Percentiles rank a stretch among this genome's conserved stretches.
phyloP scores from a whole-genome alignment of 2,113 vertebrate genomes.

The Muscicapa adusta region DNA sequence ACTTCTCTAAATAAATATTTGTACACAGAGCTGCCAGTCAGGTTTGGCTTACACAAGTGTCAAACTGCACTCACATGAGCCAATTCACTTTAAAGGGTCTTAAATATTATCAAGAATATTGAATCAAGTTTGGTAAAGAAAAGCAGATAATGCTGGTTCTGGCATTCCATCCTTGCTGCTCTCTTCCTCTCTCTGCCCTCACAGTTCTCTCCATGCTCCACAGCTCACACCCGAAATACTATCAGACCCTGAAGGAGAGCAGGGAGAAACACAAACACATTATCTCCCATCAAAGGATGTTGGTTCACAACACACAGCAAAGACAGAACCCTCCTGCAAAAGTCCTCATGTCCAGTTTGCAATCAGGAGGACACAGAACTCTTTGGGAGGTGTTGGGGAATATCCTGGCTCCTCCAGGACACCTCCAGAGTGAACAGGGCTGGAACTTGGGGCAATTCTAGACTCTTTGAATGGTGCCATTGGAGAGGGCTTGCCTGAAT shows the following conservation, averaged over 20 bases:
- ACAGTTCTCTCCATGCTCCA: neutral
- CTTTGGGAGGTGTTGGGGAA: neutral
- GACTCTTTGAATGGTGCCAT: neutral
- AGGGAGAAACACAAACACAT: neutral
- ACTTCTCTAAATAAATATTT: neutral
- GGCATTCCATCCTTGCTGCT: neutral
- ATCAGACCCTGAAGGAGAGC: neutral
- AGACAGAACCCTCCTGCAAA: neutral
- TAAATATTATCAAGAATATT: neutral
- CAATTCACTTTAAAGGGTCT: neutral
- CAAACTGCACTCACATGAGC: neutral
- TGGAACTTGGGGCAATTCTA: neutral
- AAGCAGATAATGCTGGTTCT: neutral
- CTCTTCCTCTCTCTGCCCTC: neutral
- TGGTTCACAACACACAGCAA: neutral
- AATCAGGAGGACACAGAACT: too few species aligned
- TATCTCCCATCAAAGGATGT: fast-evolving
- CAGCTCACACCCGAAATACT: neutral
- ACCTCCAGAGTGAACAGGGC: neutral
- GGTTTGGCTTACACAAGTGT: neutral
- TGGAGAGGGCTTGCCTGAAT: neutral
- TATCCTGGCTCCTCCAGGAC: neutral
- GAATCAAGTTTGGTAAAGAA: neutral
- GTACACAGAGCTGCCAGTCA: neutral
- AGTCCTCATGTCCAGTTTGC: fast-evolving